Evolutionary conservation across 2,113 vertebrate genomes (phyloP).

Genomic region (Ictalurus punctatus): DNA sequence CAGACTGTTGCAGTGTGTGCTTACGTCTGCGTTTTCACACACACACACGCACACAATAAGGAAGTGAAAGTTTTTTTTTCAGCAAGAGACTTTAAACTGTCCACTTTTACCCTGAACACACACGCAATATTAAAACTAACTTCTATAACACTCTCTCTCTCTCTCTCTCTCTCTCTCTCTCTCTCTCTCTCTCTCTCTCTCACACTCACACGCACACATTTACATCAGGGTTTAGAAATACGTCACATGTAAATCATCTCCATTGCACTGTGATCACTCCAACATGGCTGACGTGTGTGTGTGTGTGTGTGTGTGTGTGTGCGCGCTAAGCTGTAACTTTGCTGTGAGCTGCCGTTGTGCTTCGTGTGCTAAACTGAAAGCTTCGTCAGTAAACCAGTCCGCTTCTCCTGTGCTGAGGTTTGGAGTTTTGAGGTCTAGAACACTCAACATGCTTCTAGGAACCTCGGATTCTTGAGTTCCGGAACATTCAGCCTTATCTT

Average conservation of each 20-base stretch:
- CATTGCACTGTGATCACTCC: not conserved
- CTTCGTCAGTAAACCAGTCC: not conserved
- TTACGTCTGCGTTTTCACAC: not conserved
- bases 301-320: not conserved
- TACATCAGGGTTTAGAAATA: not conserved
- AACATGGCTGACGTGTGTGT: not conserved
- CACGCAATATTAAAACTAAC: no score
- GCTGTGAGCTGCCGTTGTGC: not conserved
- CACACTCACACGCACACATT: not conserved
- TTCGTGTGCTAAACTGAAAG: not conserved
- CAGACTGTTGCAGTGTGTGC: not conserved
- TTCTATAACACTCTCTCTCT: no score
- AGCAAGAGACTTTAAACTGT: not conserved
- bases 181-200: no score
- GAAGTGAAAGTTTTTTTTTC: slow-evolving; percentile 3
- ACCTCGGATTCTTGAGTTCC: not conserved
- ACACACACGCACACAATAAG: not conserved
- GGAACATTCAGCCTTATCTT: not conserved
- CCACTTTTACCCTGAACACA: not conserved
- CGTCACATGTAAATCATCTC: not conserved
- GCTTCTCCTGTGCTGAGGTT: not conserved
- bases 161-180: no score
- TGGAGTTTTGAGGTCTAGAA: not conserved
- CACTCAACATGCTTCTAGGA: not conserved
- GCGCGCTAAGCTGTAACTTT: not conserved